Evolutionary conservation across 2,888 invertebrate genomes (phyloP).

Genomic region (Drosophila colorata): DNA sequence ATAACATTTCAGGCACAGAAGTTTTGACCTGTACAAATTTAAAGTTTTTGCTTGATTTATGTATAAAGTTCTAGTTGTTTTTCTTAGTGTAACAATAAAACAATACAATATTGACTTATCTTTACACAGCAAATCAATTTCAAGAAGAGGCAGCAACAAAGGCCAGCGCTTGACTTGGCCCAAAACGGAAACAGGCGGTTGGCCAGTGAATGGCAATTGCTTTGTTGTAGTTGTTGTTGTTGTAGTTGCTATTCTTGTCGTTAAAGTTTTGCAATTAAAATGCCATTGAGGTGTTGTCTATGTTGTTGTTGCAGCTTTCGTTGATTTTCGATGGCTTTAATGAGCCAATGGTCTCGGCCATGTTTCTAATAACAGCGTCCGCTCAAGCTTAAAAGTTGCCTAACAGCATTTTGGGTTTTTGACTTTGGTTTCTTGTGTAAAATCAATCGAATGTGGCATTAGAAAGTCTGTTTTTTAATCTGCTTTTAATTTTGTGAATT

Average conservation of each 20-base stretch:
- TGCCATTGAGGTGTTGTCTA: conserved; percentile 58
- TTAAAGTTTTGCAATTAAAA: conserved; percentile 74
- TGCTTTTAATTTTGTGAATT: conserved; percentile 24
- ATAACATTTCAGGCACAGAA: too few species aligned
- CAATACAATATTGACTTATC: conserved; percentile 68
- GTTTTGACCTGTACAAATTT: neutral
- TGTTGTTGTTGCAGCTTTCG: conserved; percentile 20
- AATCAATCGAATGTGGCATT: conserved; percentile 28
- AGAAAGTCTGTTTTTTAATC: conserved; percentile 37
- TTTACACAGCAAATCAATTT: conserved; percentile 59
- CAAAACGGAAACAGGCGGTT: conserved; percentile 48
- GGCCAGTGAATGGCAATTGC: conserved; percentile 46
- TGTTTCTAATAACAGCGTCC: conserved; percentile 20
- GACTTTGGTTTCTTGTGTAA: conserved; percentile 7
- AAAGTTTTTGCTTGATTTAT: too few species aligned
- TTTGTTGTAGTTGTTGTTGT: conserved; percentile 18
- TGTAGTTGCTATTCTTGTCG: conserved; percentile 42
- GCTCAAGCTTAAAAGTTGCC: conserved; percentile 26
- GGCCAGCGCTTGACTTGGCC: conserved; percentile 22
- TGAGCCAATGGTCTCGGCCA: conserved; percentile 41
- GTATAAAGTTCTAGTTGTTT: too few species aligned
- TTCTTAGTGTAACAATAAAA: conserved; percentile 38
- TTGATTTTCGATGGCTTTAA: conserved; percentile 37
- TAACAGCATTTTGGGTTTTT: conserved; percentile 23
- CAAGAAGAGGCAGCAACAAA: conserved; percentile 27